Base-by-base conservation (phyloP, 2,113 vertebrate genomes). In the Cyanoramphus novaezelandiae region DNA sequence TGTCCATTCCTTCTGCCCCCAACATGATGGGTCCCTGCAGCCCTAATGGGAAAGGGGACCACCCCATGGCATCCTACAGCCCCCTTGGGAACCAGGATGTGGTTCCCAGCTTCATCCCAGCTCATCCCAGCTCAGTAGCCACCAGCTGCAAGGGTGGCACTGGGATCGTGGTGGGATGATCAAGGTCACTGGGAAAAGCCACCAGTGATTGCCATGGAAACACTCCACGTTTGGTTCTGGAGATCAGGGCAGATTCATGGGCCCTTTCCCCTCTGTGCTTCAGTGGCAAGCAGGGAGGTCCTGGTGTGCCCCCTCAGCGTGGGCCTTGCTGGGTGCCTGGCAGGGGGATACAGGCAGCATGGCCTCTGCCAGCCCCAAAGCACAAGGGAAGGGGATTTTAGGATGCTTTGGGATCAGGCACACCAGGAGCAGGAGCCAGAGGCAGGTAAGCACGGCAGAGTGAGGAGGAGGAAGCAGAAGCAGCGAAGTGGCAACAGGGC, bases 151-250 rank as follows among this genome's bases (percentile, higher is more conserved):
- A 23, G 21, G 70, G 77, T 33, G 84, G 35, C 87, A 8, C 21
- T 0, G 76, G 71, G 62, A 47, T 46, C 20, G 0, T 90, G 59
- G 78, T 6, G 0, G 62, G 53, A 88, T 44, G 60, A 43, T 37
- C 65, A 82, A 94, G 91, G 86, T 82, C 91, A 41, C 8, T 1
- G 9, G 49, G 76, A 77, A 82, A 60, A 64, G 70, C 63, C 0
- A 6, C 57, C 72, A 33, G 27, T 2, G 3, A 81, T 95, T 8
- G 17, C 86, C 90, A 96, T 95, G 95, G 95, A 90, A 96, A 97
- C 82, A 1, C 35, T 57, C 53, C 11, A 1, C 5, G 2, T 74
- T 86, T 1, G 68, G 35, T 62, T 93, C 67, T 37, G 85, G 83
- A 90, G 78, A 90, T 67, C 68, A 18, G 47, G 86, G 86, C 5